These are phyloP conservation scores for Mus pahari DNA, from an alignment of 2,113 vertebrate genomes.

Conservation along the genomic window DNA sequence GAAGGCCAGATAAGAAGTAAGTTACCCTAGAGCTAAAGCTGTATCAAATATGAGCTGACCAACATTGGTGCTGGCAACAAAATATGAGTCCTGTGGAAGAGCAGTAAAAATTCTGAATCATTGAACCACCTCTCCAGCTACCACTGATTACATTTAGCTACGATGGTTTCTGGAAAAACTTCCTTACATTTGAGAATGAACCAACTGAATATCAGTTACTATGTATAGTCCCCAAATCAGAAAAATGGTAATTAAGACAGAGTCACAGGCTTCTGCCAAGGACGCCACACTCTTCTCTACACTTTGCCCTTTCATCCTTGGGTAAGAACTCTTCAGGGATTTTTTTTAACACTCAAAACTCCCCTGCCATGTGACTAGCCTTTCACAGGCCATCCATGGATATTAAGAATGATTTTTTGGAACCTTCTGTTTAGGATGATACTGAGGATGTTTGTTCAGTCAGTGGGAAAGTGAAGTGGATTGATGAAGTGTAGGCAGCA, in stretches of 20 bases:
- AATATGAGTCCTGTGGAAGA: neutral
- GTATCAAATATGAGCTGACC: neutral
- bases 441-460: neutral
- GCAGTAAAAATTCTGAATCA: neutral
- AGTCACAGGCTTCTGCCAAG: neutral
- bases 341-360: neutral
- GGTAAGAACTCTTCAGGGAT: neutral
- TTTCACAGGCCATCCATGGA: neutral
- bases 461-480: neutral
- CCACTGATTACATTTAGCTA: neutral
- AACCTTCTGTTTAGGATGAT: neutral
- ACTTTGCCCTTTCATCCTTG: neutral
- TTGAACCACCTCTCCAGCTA: too few relatives aligned
- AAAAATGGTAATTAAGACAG: neutral
- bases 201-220: neutral
- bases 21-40: too few relatives aligned
- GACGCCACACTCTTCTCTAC: fast-evolving
- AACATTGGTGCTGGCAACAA: neutral
- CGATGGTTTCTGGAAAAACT: too few relatives aligned
- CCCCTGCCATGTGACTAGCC: neutral
- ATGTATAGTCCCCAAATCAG: neutral
- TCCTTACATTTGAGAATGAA: neutral
- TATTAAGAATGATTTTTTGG: neutral
- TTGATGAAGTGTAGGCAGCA: neutral
- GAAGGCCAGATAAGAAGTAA: too few relatives aligned